Percentiles rank a stretch among this genome's conserved stretches.
These are phyloP conservation scores for Ailurus styani DNA, from an alignment of 2,113 vertebrate genomes.

Conservation along the genomic window DNA sequence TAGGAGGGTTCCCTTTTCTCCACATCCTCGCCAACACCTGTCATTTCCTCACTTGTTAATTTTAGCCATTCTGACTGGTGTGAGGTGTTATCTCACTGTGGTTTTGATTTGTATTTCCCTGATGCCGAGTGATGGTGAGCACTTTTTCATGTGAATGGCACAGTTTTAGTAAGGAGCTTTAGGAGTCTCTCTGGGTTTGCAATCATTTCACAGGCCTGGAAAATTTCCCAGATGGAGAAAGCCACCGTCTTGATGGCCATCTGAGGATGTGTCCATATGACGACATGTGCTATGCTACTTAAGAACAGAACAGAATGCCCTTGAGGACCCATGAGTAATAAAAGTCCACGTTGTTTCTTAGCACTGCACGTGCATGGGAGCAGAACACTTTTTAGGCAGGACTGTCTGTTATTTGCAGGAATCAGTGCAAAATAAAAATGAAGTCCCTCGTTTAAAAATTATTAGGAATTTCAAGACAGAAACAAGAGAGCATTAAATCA, in stretches of 20 bases:
- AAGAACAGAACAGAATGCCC: background rate
- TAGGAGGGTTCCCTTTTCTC: too few relatives aligned
- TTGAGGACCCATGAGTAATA: background rate
- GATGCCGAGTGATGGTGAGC: too few relatives aligned
- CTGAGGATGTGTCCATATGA: background rate
- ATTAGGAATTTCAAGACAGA: background rate
- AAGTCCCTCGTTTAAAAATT: background rate
- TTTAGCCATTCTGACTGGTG: too few relatives aligned
- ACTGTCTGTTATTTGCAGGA: background rate
- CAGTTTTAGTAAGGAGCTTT: background rate
- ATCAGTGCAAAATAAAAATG: background rate
- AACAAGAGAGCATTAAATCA: background rate
- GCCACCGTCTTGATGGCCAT: background rate
- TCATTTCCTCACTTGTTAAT: too few relatives aligned
- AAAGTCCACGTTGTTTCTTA: background rate
- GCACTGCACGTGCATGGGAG: background rate
- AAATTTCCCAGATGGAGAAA: background rate
- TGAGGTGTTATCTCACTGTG: too few relatives aligned
- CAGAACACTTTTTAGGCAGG: background rate
- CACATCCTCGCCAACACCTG: too few relatives aligned
- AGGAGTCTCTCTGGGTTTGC: background rate
- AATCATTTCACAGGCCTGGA: background rate
- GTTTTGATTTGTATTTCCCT: too few relatives aligned
- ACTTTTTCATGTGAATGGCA: too few relatives aligned
- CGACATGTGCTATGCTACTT: background rate